These are phyloP conservation scores for Clytia hemisphaerica DNA, from an alignment of 30 jellyfish, hydroid and myxozoan species.

Conservation along the genomic window DNA sequence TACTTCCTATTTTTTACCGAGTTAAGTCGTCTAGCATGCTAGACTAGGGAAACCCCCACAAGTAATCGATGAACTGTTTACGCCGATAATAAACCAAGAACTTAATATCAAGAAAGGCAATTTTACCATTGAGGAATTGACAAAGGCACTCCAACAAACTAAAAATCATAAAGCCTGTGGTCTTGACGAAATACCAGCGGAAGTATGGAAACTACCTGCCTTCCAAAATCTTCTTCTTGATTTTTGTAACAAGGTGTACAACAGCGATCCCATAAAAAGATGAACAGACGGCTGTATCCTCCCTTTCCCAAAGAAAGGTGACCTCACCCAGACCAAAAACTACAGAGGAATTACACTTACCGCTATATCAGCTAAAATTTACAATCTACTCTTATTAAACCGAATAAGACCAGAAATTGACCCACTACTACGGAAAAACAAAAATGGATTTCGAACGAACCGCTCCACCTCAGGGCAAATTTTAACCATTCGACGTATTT, in stretches of 20 bases:
- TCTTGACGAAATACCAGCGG: too few relatives aligned
- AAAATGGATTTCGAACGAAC: conserved; percentile 6
- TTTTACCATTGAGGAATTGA: too few relatives aligned
- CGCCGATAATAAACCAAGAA: too few relatives aligned
- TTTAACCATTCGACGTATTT: conserved; percentile 4
- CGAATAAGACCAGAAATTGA: conserved; percentile 9
- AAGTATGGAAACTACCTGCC: not conserved
- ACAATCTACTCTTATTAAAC: conserved; percentile 7
- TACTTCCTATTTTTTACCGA: too few relatives aligned
- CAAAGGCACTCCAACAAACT: too few relatives aligned
- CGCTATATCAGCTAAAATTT: conserved; percentile 6
- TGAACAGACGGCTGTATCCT: conserved; percentile 26
- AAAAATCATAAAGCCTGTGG: too few relatives aligned
- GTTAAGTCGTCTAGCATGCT: too few relatives aligned
- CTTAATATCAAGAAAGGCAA: too few relatives aligned
- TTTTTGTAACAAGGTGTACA: conserved; percentile 24
- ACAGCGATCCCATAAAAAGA: not conserved
- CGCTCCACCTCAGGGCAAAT: conserved; percentile 26
- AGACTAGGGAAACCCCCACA: too few relatives aligned
- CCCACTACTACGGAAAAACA: conserved; percentile 1
- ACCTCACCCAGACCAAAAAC: conserved; percentile 8
- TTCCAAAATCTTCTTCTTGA: not conserved
- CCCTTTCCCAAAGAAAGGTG: conserved; percentile 29
- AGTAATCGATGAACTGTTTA: too few relatives aligned
- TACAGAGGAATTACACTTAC: conserved; percentile 20